phyloP scores from a whole-genome alignment of 2,797 vertebrate genomes.

The Xenentodon cancila region DNA sequence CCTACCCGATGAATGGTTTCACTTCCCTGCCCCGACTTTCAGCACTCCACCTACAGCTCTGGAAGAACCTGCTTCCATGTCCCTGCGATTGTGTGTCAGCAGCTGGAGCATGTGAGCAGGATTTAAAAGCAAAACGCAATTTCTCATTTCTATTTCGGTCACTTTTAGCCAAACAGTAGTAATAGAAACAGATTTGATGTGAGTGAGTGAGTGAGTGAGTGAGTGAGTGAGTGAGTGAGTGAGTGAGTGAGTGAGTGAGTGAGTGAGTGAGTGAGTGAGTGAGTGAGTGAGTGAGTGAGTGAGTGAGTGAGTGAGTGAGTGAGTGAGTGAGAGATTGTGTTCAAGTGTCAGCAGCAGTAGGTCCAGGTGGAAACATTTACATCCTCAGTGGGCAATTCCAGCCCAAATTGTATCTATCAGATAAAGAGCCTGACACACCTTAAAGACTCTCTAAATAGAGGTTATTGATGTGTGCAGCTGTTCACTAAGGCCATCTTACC shows the following conservation, averaged over 20 bases:
- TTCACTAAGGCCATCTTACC: constrained; percentile 24
- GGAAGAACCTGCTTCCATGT: constrained; percentile 48
- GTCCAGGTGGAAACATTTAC: constrained; percentile 70
- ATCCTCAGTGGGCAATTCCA: constrained; percentile 45
- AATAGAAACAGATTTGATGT: constrained; percentile 1
- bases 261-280: constrained; percentile 1
- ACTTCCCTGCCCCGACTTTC: constrained; percentile 19
- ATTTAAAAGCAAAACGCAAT: constrained; percentile 3
- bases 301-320: background rate
- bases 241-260: too few relatives aligned
- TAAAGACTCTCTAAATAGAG: constrained; percentile 56
- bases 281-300: too few relatives aligned
- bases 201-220: too few relatives aligned
- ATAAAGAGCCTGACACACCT: constrained; percentile 56
- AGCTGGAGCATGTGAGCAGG: constrained; percentile 1
- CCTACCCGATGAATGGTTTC: constrained; percentile 24
- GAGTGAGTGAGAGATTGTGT: constrained; percentile 3
- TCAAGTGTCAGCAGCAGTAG: constrained; percentile 26
- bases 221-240: constrained; percentile 6
- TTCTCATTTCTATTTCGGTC: background rate
- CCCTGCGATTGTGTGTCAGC: constrained; percentile 6
- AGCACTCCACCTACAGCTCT: constrained; percentile 11
- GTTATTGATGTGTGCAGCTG: constrained; percentile 36
- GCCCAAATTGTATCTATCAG: constrained; percentile 65
- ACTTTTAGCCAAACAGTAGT: constrained; percentile 1